Evolutionary conservation across 2,113 vertebrate genomes (phyloP), one percentile per base, ranked within the genome.

Genomic region (Chitala chitala): DNA sequence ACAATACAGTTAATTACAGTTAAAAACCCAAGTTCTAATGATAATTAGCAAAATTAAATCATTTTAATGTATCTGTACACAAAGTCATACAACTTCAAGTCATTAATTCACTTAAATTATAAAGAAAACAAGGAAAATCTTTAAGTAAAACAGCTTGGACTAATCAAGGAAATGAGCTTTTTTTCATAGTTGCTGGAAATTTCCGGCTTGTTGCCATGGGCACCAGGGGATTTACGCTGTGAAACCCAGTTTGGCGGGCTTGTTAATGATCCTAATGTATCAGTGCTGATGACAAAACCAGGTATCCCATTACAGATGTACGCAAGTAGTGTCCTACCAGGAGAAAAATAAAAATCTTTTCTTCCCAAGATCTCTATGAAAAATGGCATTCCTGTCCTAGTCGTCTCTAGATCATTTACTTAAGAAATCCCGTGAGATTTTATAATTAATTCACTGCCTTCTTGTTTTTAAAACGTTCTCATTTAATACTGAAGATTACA

Each of bases 201-300:
- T 61, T 48, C 7, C 40, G 22, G 33, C 17, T 20, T 63, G 69
- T 53, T 73, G 79, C 79, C 81, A 68, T 48, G 66, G 80, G 74
- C 15, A 15, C 55, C 75, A 74, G 9, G 58, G 78, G 76, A 83
- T 79, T 26, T 53, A 70, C 61, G 73, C 70, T 74, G 77, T 79
- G 81, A 82, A 86, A 84, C 82, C 76, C 78, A 77, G 74, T 77
- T 76, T 73, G 24, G 50, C 40, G 63, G 76, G 53, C 79, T 84
- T 61, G 75, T 78, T 83, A 84, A 84, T 64, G 75, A 77, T 63
- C 56, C 55, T 65, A 61, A 66, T 80, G 77, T 53, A 80, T 79
- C 74, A 79, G 74, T 36, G 38, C 53, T 63, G 74, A 80, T 76
- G 78, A 50, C 73, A 65, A 33, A 44, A 48, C 59, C 33, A 59